Conservation (phyloP, 37 sponge, comb jelly and placozoan genomes). For the Dysidea cf. avara region DNA sequence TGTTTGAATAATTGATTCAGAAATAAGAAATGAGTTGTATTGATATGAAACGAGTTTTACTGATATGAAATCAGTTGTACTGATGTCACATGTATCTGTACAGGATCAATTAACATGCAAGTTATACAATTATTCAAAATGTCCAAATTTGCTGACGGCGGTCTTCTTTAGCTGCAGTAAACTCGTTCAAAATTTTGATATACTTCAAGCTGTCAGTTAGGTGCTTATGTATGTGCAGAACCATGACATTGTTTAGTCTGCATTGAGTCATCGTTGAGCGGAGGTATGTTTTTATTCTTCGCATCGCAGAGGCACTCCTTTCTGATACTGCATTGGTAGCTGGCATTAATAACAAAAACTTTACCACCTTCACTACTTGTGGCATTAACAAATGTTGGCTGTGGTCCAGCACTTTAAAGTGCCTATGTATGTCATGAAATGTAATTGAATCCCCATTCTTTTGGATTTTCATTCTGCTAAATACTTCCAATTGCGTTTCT, state of each 20-base stretch:
- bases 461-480: neutral
- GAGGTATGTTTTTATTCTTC: neutral
- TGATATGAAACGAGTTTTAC: too few relatives aligned
- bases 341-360: neutral
- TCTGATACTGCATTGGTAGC: constrained; percentile 2
- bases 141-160: too few relatives aligned
- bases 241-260: neutral
- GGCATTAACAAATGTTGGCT: neutral
- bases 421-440: neutral
- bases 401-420: neutral
- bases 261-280: neutral
- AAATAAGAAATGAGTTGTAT: too few relatives aligned
- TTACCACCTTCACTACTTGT: neutral
- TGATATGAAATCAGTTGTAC: too few relatives aligned
- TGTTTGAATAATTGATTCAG: too few relatives aligned
- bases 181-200: too few relatives aligned
- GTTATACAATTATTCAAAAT: too few relatives aligned
- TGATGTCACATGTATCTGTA: too few relatives aligned
- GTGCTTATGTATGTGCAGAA: neutral
- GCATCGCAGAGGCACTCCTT: neutral
- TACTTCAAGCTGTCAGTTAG: too few relatives aligned
- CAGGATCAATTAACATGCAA: too few relatives aligned
- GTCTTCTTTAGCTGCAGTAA: too few relatives aligned
- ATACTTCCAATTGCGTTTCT: constrained; percentile 5
- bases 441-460: too few relatives aligned